A percentile compares a stretch with the other conserved stretches of the same genome.
Conservation (phyloP, 2,888 invertebrate genomes). For the Molorchus minor region DNA sequence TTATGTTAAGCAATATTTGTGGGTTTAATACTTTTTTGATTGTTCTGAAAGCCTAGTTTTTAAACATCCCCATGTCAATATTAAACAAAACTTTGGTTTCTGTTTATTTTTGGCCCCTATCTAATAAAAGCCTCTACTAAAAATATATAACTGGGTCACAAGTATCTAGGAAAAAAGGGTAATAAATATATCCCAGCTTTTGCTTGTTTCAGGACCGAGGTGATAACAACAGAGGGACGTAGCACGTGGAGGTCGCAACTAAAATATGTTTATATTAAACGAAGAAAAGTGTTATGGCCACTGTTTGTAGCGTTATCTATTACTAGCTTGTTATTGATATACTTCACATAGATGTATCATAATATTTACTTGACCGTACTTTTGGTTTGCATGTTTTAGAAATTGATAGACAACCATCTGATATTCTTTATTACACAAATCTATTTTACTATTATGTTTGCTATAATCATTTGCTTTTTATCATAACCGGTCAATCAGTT, state of each 20-base stretch:
- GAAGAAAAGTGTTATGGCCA: slow-evolving; percentile 53
- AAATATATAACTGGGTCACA: too few relatives aligned
- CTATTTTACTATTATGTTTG: slow-evolving; percentile 32
- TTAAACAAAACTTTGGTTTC: too few relatives aligned
- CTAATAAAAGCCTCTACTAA: too few relatives aligned
- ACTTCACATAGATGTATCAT: slow-evolving; percentile 50
- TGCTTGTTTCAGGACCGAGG: slow-evolving; percentile 57
- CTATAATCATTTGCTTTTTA: slow-evolving; percentile 36
- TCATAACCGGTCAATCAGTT: slow-evolving; percentile 26
- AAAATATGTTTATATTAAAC: slow-evolving; percentile 41
- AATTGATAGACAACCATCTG: slow-evolving; percentile 28
- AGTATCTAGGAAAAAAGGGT: too few relatives aligned
- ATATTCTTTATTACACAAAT: slow-evolving; percentile 31
- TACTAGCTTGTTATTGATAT: slow-evolving; percentile 55
- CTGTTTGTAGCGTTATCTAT: slow-evolving; percentile 57
- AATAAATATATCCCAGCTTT: too few relatives aligned
- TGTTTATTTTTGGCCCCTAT: too few relatives aligned
- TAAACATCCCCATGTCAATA: too few relatives aligned
- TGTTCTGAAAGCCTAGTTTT: too few relatives aligned
- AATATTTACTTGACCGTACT: slow-evolving; percentile 47
- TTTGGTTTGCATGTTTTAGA: slow-evolving; percentile 46
- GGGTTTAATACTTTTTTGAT: too few relatives aligned
- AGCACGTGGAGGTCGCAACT: slow-evolving; percentile 56
- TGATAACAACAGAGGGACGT: slow-evolving; percentile 54
- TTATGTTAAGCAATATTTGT: too few relatives aligned